Base-by-base conservation (phyloP, 2,888 invertebrate species). In the Imbricaverruca yamaguchii region DNA sequence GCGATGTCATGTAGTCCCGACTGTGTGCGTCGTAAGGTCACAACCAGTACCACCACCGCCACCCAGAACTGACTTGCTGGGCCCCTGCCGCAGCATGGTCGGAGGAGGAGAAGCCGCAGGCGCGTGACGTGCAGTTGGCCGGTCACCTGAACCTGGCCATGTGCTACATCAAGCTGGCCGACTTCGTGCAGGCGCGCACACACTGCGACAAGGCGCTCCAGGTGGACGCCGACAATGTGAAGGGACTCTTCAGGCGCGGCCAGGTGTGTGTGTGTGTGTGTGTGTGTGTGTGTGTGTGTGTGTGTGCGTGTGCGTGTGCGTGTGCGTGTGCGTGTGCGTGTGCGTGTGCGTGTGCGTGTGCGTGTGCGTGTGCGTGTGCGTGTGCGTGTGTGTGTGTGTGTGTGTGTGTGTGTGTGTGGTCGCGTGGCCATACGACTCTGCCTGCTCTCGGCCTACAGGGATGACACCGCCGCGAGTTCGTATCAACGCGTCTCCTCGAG, bases 171-270 rank as follows among this genome's bases (percentile, higher is more conserved):
- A 96, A 95, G 87, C 86, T 90, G 67, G 90, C 92, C n/a, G 91
- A 93, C 8, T 87, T 90, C n/a, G 89, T 91, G 77, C 91, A 93
- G 84, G 94, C 93, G 2, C 91, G 91, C 85, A 90, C 92, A 80
- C 89, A 92, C 80, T 95, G 97, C 78, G 91, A 92, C 79, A 92
- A 92, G 85, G 97, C 93, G 0, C 87, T 99, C 9, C 90, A 91
- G 81, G 85, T 93, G 1, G 93, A 95, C 85, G 87, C 91, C 0
- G 89, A 90, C 55, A 97, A 93, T 87, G 93, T 94, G 18, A 99
- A 99, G 88, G 98, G 94, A 0, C 88, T 94, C 57, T 99, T 96
- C 88, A 90, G 98, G 84, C 89, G 94, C 84, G 97, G 96, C 0
- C 93, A 93, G 87, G 90, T 90, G 86, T 84, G 84, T 81, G 59